A percentile compares a stretch with the other conserved stretches of the same genome.
Conservation (phyloP, 2,888 invertebrate genomes). For the Pseudococcus viburni region DNA sequence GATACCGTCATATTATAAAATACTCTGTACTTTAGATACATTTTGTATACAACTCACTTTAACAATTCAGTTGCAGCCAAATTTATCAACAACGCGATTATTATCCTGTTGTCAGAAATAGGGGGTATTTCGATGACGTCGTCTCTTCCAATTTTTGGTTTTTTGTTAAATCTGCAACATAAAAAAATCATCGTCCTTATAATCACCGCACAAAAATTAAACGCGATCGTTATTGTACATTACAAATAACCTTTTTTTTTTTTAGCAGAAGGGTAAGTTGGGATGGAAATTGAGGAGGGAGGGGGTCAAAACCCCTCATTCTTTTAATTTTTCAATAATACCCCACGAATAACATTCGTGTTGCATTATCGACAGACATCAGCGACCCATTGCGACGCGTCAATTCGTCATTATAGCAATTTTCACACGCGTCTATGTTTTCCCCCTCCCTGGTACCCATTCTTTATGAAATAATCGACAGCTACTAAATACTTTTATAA, state of each 20-base stretch:
- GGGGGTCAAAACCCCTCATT: background rate
- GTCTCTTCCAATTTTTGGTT: background rate
- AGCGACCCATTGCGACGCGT: background rate
- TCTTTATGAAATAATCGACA: background rate
- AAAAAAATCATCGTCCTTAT: constrained; percentile 5
- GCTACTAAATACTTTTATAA: constrained; percentile 20
- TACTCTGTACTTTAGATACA: background rate
- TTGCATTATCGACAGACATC: too few relatives aligned
- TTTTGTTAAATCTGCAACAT: background rate
- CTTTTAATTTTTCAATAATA: constrained; percentile 4
- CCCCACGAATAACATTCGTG: background rate
- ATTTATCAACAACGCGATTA: background rate
- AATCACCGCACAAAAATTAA: background rate
- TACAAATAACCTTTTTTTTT: background rate
- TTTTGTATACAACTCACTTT: background rate
- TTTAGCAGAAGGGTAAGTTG: background rate
- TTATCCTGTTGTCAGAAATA: background rate
- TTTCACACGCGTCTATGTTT: constrained; percentile 22
- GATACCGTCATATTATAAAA: background rate
- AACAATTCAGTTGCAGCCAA: background rate
- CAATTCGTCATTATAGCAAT: constrained; percentile 30
- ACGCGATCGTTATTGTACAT: background rate
- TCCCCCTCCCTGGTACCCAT: background rate
- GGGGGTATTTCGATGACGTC: background rate
- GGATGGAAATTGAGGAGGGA: background rate